Conservation (phyloP, 2,113 vertebrate genomes). For the Nanorana parkeri region DNA sequence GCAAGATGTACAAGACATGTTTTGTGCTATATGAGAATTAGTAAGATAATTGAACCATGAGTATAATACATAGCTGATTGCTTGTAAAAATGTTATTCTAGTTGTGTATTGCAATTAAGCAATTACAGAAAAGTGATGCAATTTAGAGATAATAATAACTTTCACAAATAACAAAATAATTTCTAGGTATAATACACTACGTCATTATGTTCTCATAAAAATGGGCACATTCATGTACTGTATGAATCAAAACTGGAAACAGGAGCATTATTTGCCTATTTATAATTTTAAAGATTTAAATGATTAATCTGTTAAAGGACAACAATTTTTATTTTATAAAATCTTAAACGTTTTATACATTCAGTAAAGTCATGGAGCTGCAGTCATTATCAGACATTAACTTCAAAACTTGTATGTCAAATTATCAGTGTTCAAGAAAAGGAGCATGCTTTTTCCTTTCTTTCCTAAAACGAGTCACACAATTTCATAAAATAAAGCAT, state of each 20-base stretch:
- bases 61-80: not conserved
- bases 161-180: slow-evolving; percentile 35
- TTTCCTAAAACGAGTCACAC: too few species aligned
- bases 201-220: not conserved
- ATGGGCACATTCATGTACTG: not conserved
- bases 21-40: not conserved
- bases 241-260: not conserved
- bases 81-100: slow-evolving; percentile 1
- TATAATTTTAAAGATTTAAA: not conserved
- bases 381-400: too few species aligned
- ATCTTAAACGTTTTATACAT: not conserved
- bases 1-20: not conserved
- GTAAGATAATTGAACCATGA: slow-evolving; percentile 22
- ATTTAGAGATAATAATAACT: not conserved
- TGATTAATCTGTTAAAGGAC: not conserved
- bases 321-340: not conserved
- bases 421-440: too few species aligned
- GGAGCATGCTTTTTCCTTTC: too few species aligned
- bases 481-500: too few species aligned
- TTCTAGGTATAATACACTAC: not conserved
- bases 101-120: slow-evolving; percentile 34
- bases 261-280: too few species aligned
- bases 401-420: too few species aligned
- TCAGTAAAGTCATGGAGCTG: not conserved
- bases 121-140: slow-evolving; percentile 3